Conservation (phyloP, 2,113 vertebrate species). For the Anarhynchus alexandrinus region DNA sequence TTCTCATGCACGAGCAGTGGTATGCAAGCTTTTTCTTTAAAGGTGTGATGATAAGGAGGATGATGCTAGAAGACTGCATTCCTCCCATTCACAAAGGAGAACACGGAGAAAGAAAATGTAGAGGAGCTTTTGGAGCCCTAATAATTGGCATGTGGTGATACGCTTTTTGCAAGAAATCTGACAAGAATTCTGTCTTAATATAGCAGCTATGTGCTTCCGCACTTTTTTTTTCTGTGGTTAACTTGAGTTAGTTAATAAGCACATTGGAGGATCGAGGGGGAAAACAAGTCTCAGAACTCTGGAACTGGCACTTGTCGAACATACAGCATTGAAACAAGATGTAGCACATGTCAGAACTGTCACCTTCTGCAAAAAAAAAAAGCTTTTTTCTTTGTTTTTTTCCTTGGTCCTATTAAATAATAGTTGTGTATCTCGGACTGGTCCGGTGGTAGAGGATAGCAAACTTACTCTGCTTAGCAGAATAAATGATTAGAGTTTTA, state of each 20-base stretch:
- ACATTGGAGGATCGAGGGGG: not conserved
- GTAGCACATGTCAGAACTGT: not conserved
- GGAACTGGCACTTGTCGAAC: not conserved
- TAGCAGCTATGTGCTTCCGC: accelerated
- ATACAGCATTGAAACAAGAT: not conserved
- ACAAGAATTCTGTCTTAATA: not conserved
- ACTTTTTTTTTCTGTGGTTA: not conserved
- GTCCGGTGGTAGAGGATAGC: not conserved
- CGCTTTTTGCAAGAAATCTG: not conserved
- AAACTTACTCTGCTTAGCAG: not conserved
- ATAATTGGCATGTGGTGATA: not conserved
- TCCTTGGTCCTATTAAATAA: not conserved
- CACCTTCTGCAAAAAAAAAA: not conserved
- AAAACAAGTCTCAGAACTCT: not conserved
- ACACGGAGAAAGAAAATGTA: not conserved
- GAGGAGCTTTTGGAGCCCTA: not conserved
- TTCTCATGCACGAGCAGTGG: not conserved
- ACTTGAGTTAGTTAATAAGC: not conserved
- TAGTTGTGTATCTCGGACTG: not conserved
- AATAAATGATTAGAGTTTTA: not conserved
- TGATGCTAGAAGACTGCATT: not conserved
- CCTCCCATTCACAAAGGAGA: not conserved
- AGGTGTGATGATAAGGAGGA: not conserved
- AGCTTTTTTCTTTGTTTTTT: not conserved
- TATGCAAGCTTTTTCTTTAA: not conserved